These are phyloP conservation scores for Herminia tarsipennalis DNA, from an alignment of 2,888 invertebrate genomes.

Conservation along the genomic window DNA sequence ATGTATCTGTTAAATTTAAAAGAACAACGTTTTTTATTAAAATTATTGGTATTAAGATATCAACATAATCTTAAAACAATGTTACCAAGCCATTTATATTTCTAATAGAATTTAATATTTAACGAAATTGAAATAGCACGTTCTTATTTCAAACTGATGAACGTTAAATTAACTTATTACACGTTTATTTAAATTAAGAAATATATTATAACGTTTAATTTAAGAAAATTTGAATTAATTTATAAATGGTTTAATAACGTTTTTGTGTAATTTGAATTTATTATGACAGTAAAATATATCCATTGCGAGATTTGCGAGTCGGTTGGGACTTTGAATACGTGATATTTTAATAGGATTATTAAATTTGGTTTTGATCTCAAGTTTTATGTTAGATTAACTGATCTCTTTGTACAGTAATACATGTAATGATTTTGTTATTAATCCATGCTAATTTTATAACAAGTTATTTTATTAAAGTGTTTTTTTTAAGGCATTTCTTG, in stretches of 20 bases:
- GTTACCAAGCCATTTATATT: slow-evolving; percentile 5
- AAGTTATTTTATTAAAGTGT: no score
- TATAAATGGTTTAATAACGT: background rate
- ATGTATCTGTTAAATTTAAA: no score
- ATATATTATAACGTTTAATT: slow-evolving; percentile 11
- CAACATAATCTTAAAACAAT: background rate
- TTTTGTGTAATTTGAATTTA: background rate
- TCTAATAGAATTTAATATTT: slow-evolving; percentile 25
- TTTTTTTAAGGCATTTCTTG: no score
- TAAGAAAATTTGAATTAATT: slow-evolving; percentile 1
- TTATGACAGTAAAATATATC: no score
- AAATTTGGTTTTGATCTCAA: background rate
- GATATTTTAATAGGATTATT: background rate
- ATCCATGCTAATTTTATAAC: no score
- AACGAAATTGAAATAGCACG: slow-evolving; percentile 29
- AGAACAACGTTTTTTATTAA: no score
- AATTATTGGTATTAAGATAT: no score
- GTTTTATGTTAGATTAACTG: no score
- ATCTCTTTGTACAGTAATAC: no score
- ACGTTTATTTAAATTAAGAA: slow-evolving; percentile 21
- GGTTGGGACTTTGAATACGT: background rate
- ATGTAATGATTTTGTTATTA: no score
- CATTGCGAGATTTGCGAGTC: no score
- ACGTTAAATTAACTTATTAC: background rate
- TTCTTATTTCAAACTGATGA: slow-evolving; percentile 10